Evolutionary conservation across 1,140 invertebrate genomes (phyloP).

Genomic region (Ruditapes philippinarum): DNA sequence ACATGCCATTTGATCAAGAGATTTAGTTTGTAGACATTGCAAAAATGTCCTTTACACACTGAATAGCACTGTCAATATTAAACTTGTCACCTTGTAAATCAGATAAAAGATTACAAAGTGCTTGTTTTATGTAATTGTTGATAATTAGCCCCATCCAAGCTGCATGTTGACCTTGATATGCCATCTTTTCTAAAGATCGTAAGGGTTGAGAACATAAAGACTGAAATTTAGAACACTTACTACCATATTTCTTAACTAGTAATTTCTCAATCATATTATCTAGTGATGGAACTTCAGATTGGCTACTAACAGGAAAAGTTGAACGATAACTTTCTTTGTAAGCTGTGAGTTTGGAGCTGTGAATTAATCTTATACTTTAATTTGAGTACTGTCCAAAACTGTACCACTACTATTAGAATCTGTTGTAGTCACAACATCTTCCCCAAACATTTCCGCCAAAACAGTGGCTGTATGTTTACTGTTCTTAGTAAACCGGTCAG

Average conservation of each 20-base stretch:
- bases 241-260: background rate
- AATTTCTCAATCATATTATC: conserved; percentile 15
- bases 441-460: conserved; percentile 29
- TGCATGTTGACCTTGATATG: conserved; percentile 54
- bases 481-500: background rate
- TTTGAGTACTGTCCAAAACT: conserved; percentile 28
- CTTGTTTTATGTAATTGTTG: conserved; percentile 34
- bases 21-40: conserved; percentile 39
- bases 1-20: background rate
- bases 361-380: background rate
- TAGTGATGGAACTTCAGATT: background rate
- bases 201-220: conserved; percentile 36
- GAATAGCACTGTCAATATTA: conserved; percentile 34
- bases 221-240: background rate
- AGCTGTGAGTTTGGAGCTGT: background rate
- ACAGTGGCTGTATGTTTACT: background rate
- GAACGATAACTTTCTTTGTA: conserved; percentile 19
- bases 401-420: background rate
- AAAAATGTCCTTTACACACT: conserved; percentile 37
- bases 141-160: conserved; percentile 43
- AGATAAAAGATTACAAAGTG: conserved; percentile 11
- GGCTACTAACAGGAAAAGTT: background rate
- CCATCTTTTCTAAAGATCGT: conserved; percentile 18
- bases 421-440: too few species aligned
- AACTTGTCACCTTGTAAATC: background rate